Evolutionary conservation across 2,113 vertebrate genomes (phyloP), one percentile per base, ranked within the genome.

Genomic region (Camelus bactrianus): DNA sequence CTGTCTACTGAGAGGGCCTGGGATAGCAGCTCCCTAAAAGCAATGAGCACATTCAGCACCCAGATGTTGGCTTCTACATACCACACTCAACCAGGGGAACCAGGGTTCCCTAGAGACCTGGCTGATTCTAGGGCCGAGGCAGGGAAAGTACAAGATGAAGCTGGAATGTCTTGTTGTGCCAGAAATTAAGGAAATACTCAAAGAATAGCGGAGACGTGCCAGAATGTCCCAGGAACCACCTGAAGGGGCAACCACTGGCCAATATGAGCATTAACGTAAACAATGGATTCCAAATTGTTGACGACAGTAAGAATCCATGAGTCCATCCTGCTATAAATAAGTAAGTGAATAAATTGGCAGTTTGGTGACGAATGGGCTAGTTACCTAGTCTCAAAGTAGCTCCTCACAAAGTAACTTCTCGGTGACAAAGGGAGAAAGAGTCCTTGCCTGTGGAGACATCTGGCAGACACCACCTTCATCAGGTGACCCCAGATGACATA

Each of bases 271-370:
- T 72, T 15, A 28, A 58, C 77, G 26, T n/a, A n/a, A 46, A 56
- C 10, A 22, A 2, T 8, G 48, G 82, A 17, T 60, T 9, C 10
- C 10, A 26, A 32, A 9, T 2, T 16, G 48, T n/a, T 46, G 32
- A 16, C 1, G 10, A 3, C 15, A 11, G 1, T 2, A 46, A 20
- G 70, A 54, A 89, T 7, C 14, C 26, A 2, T 0, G 9, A 12
- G 42, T 60, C 58, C 46, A 6, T 0, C 19, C 35, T 60, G 50
- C 46, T 22, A 0, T 26, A 54, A 69, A 30, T 5, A 64, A 60
- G 6, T 5, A 28, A 2, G 26, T n/a, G 11, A 75, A 8, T 19
- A 28, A 6, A 42, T 11, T 6, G 42, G 8, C 56, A 52, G 22
- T 76, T 7, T 20, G 67, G 7, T 8, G 30, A 56, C 42, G 30